phyloP scores from a whole-genome alignment of 2,888 invertebrate genomes.

The Caenorhabditis imperialis region DNA sequence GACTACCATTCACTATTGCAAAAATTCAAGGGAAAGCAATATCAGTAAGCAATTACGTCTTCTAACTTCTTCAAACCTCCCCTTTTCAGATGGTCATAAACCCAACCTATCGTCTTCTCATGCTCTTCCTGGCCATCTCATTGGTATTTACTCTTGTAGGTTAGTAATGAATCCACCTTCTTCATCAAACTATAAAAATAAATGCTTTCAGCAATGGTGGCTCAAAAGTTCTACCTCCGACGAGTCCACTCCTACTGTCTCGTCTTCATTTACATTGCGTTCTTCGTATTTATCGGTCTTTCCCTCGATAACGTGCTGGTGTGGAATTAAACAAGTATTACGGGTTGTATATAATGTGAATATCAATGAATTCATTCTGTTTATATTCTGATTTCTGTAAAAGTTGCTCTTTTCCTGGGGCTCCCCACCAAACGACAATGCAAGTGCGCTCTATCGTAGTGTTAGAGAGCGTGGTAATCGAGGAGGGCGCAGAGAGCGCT shows the following conservation, averaged over 20 bases:
- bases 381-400: no score
- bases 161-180: constrained; percentile 13
- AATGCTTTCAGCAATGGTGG: constrained; percentile 49
- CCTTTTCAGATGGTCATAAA: constrained; percentile 51
- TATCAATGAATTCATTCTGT: no score
- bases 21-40: constrained; percentile 66
- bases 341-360: neutral
- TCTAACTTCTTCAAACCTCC: neutral
- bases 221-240: constrained; percentile 41
- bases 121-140: constrained; percentile 49
- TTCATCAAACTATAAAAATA: no score
- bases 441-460: no score
- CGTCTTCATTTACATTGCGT: constrained; percentile 80
- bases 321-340: constrained; percentile 43
- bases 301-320: constrained; percentile 78
- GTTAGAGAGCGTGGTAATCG: no score
- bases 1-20: constrained; percentile 70
- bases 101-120: constrained; percentile 51
- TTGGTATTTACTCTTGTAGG: constrained; percentile 43
- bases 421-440: no score
- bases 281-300: constrained; percentile 81
- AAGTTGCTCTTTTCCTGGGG: no score
- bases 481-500: no score
- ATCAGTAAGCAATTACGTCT: no score
- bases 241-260: constrained; percentile 71